Evolutionary conservation across 2,888 invertebrate species (phyloP).

Genomic region (Sphaerophoria taeniata): DNA sequence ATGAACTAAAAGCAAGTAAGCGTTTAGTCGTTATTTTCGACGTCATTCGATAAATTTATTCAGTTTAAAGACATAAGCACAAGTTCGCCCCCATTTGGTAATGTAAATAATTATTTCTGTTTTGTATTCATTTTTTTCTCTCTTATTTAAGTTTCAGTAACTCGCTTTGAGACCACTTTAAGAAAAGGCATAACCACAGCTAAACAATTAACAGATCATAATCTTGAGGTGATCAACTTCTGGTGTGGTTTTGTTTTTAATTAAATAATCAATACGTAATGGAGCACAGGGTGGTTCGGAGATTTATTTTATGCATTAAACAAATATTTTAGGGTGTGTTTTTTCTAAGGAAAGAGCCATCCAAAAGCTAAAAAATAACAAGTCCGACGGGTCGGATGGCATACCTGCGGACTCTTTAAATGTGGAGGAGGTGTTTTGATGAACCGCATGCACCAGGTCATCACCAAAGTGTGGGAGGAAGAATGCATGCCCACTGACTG

Average conservation of each 20-base stretch:
- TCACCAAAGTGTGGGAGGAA: too few species aligned
- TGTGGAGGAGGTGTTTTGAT: too few species aligned
- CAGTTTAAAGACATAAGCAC: slow-evolving; percentile 15
- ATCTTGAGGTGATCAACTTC: slow-evolving; percentile 70
- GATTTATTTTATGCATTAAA: too few species aligned
- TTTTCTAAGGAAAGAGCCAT: too few species aligned
- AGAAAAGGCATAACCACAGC: slow-evolving; percentile 55
- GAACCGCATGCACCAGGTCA: too few species aligned
- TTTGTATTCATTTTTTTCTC: background rate
- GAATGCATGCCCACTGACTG: too few species aligned
- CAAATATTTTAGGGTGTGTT: too few species aligned
- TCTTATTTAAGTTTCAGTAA: background rate
- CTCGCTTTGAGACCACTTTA: slow-evolving; percentile 23
- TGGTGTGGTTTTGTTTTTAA: slow-evolving; percentile 4
- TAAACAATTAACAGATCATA: slow-evolving; percentile 61
- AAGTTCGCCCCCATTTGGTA: slow-evolving; percentile 59
- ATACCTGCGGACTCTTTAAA: too few species aligned
- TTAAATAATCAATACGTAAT: slow-evolving; percentile 14
- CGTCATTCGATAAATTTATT: slow-evolving; percentile 11
- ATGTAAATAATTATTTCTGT: slow-evolving; percentile 43
- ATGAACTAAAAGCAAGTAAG: background rate
- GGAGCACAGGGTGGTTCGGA: background rate
- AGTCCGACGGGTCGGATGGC: too few species aligned
- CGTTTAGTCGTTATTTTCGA: slow-evolving; percentile 32
- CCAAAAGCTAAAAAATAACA: too few species aligned